phyloP scores from a whole-genome alignment of 1,140 invertebrate genomes.

The Calliphora vicina region DNA sequence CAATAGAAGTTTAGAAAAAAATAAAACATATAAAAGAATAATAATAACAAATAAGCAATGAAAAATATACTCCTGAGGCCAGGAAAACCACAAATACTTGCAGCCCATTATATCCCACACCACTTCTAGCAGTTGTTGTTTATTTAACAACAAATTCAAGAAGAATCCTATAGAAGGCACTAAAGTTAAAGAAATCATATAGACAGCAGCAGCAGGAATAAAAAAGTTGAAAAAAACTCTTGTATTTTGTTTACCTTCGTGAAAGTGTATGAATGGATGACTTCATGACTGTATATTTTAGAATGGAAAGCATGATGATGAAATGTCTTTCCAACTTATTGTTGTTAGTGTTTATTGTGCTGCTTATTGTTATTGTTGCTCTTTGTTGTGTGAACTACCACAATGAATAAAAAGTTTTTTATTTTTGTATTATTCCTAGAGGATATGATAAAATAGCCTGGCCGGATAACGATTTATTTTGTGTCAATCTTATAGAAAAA shows the following conservation, averaged over 20 bases:
- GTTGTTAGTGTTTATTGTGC: background rate
- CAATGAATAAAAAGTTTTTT: constrained; percentile 45
- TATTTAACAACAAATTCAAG: background rate
- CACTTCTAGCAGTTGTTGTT: background rate
- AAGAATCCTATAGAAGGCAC: background rate
- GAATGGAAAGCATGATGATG: background rate
- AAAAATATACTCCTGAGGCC: constrained; percentile 19
- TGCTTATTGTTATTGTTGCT: background rate
- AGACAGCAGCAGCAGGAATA: background rate
- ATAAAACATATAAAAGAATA: background rate
- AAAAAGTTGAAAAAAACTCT: background rate
- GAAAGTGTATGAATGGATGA: background rate
- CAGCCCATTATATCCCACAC: background rate
- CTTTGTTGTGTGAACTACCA: too few relatives aligned
- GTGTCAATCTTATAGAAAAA: constrained; percentile 51
- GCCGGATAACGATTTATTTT: constrained; percentile 50
- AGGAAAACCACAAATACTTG: constrained; percentile 10
- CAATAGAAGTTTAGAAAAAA: background rate
- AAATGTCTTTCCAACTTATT: background rate
- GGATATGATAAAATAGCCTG: constrained; percentile 60
- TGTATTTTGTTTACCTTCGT: background rate
- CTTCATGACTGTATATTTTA: too few relatives aligned
- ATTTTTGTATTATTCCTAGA: constrained; percentile 56
- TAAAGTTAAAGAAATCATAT: background rate
- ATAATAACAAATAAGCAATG: constrained; percentile 14